Base-by-base conservation (phyloP, 2,888 invertebrate species). In the Strigamia crassipes region DNA sequence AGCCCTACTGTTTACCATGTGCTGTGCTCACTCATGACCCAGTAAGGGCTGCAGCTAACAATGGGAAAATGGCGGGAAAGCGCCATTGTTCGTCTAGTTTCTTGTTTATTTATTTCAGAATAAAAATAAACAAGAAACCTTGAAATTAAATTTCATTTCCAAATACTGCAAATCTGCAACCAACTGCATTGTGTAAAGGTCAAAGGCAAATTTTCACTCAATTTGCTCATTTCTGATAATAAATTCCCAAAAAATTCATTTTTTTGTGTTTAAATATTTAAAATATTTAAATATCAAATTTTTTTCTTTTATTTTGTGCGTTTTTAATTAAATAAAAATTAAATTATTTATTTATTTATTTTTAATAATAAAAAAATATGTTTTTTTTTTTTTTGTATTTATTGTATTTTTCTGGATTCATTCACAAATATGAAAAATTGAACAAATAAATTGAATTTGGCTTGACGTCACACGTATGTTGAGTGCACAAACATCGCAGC, bases 11-110 rank as follows among this genome's bases (percentile, higher is more conserved):
- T 13, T 46, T n/a, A 46, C 15, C 42, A 8, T 42, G 10, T n/a
- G 18, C 18, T 10, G 18, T 61, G 61, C 1, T 61, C n/a, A 56
- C 56, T 4, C n/a, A 1, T 8, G n/a, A 18, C 21, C 15, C 21
- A 56, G 18, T 21, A 23, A n/a, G 78, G 31, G 1, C 23, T 9
- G 78, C 31, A 15, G 5, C 15, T 78, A 78, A 41, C 78, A 41
- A 38, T 31, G 78, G 34, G 13, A 78, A 78, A 41, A 41, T 78
- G 78, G 41, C 78, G 34, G 78, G 78, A 38, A 78, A 41, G 2
- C 10, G 31, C 61, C 27, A 27, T 27, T 27, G 27, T 27, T 27
- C 27, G 1, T 3, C 27, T 2, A 1, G 1, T 2, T 3, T 27
- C 3, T 27, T 27, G 1, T 27, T 3, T 27, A 27, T 27, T n/a